These are phyloP conservation scores for Drosophila paranaensis DNA, from an alignment of 2,888 invertebrate genomes.

Conservation along the genomic window DNA sequence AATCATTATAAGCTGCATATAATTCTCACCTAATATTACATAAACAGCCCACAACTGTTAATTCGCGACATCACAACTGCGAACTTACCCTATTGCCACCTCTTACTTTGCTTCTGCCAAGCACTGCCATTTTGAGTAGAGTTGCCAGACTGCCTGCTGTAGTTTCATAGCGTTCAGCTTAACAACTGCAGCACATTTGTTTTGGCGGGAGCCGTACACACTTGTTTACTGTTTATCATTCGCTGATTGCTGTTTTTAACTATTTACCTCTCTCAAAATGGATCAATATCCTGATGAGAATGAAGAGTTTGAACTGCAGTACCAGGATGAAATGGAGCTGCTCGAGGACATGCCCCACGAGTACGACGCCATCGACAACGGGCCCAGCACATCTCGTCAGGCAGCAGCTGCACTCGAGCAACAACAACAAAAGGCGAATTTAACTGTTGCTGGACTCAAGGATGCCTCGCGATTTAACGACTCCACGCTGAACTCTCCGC, in stretches of 20 bases:
- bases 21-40: accelerated
- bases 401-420: conserved; percentile 38
- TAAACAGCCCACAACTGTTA: neutral
- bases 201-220: conserved; percentile 47
- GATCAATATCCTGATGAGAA: conserved; percentile 85
- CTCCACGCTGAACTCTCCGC: conserved; percentile 66
- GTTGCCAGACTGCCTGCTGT: conserved; percentile 21
- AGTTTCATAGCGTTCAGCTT: conserved; percentile 29
- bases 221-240: conserved; percentile 40
- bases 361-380: conserved; percentile 45
- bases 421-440: conserved; percentile 3
- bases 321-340: conserved; percentile 89
- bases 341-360: conserved; percentile 85
- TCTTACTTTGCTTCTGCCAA: neutral
- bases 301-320: conserved; percentile 89
- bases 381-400: conserved; percentile 64
- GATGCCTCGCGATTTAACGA: conserved; percentile 42
- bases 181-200: neutral
- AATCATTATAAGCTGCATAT: accelerated
- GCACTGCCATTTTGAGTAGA: conserved; percentile 8
- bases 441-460: conserved; percentile 9
- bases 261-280: conserved; percentile 42
- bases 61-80: neutral
- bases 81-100: neutral
- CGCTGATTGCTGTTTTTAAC: neutral